Conservation (phyloP, 2,888 invertebrate species). For the Chrysotoxum bicinctum region DNA sequence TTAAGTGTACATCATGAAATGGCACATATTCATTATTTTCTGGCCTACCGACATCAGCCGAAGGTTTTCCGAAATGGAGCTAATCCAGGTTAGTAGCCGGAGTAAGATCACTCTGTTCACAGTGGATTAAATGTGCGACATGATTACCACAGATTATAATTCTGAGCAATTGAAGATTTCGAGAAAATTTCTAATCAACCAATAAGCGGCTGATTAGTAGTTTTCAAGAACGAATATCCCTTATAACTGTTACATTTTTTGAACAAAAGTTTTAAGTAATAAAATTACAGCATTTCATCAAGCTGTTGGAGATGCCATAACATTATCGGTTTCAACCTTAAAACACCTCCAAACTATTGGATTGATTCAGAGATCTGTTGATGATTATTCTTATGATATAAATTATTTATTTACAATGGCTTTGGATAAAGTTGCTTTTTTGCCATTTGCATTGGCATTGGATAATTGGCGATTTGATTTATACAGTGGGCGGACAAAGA, state of each 20-base stretch:
- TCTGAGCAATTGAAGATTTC: too few relatives aligned
- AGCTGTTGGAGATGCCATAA: conserved; percentile 94
- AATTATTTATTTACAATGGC: conserved; percentile 93
- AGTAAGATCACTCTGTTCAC: too few relatives aligned
- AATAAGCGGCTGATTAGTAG: too few relatives aligned
- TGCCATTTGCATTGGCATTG: conserved; percentile 92
- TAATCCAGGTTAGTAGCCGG: conserved; percentile 90
- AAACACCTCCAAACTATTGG: conserved; percentile 92
- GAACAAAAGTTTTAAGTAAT: not conserved
- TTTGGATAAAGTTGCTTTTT: conserved; percentile 89
- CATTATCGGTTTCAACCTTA: conserved; percentile 92
- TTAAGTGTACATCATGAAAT: conserved; percentile 95
- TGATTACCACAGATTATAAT: too few relatives aligned
- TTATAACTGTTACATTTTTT: not conserved
- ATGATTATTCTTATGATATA: conserved; percentile 91
- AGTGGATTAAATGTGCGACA: too few relatives aligned
- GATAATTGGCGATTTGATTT: conserved; percentile 94
- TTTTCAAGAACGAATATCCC: too few relatives aligned
- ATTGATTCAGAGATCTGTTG: conserved; percentile 89
- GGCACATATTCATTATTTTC: conserved; percentile 94
- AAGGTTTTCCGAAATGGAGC: conserved; percentile 95
- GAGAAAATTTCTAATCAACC: too few relatives aligned
- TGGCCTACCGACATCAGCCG: conserved; percentile 91
- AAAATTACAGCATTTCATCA: conserved; percentile 91
- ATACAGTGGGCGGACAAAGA: conserved; percentile 88